Evolutionary conservation across 2,888 invertebrate species (phyloP).

Genomic region (Drosophila meridionalis): DNA sequence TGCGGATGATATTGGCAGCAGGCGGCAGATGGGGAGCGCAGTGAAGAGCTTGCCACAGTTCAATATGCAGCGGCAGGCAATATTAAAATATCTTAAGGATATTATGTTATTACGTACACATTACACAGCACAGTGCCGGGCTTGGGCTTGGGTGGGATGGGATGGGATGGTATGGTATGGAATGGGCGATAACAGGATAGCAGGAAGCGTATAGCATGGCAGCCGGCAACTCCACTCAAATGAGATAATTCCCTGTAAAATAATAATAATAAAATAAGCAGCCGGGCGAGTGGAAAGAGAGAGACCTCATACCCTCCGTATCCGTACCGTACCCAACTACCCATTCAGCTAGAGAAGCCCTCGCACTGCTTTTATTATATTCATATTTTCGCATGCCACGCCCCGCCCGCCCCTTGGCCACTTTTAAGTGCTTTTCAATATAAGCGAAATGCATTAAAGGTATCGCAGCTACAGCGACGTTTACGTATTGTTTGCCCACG

Average conservation of each 20-base stretch:
- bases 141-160: neutral
- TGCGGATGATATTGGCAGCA: constrained; percentile 35
- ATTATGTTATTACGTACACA: constrained; percentile 82
- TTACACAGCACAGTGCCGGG: constrained; percentile 58
- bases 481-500: constrained; percentile 30
- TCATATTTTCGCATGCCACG: constrained; percentile 67
- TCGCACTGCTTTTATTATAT: constrained; percentile 62
- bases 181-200: neutral
- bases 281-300: constrained; percentile 20
- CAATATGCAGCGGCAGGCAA: constrained; percentile 77
- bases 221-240: constrained; percentile 73
- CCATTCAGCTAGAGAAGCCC: neutral
- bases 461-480: constrained; percentile 43
- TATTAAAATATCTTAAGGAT: constrained; percentile 83
- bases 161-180: neutral
- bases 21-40: constrained; percentile 22
- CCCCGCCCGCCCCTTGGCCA: constrained; percentile 18
- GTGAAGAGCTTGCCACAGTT: constrained; percentile 71
- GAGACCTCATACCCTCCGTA: neutral
- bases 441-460: constrained; percentile 76
- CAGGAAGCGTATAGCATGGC: constrained; percentile 18
- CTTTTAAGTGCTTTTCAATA: constrained; percentile 79
- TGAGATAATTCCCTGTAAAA: constrained; percentile 83
- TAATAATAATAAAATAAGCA: constrained; percentile 81
- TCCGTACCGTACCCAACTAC: constrained; percentile 1